Conservation (phyloP, 2,113 vertebrate species). For the Merops nubicus region DNA sequence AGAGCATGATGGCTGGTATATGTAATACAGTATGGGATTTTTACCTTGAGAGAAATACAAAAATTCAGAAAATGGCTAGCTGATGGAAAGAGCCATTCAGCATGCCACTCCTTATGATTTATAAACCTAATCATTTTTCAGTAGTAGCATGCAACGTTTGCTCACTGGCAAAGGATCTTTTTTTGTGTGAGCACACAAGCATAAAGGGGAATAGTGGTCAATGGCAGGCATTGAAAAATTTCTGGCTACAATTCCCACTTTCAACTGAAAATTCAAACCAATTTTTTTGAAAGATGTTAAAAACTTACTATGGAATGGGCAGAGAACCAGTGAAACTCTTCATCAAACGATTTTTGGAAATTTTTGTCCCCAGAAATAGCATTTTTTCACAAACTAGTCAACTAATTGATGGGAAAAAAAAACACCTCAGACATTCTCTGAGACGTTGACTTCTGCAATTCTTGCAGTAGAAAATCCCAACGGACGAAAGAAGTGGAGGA, state of each 20-base stretch:
- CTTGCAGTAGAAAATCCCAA: not conserved
- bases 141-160: not conserved
- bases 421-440: not conserved
- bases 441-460: not conserved
- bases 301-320: not conserved
- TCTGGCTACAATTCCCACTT: not conserved
- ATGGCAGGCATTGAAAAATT: not conserved
- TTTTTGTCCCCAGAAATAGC: not conserved
- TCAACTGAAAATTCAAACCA: not conserved
- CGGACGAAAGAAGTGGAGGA: accelerated
- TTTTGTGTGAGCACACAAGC: not conserved
- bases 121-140: not conserved
- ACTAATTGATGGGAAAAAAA: not conserved
- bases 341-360: not conserved
- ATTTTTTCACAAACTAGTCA: not conserved
- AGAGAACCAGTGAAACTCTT: not conserved
- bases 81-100: not conserved
- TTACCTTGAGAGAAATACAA: not conserved
- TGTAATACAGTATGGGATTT: accelerated
- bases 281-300: not conserved
- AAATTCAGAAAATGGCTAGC: not conserved
- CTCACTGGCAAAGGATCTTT: not conserved
- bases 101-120: not conserved
- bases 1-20: not conserved
- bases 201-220: not conserved